Evolutionary conservation across 2,113 vertebrate species (phyloP).

Genomic region (Heteronetta atricapilla): DNA sequence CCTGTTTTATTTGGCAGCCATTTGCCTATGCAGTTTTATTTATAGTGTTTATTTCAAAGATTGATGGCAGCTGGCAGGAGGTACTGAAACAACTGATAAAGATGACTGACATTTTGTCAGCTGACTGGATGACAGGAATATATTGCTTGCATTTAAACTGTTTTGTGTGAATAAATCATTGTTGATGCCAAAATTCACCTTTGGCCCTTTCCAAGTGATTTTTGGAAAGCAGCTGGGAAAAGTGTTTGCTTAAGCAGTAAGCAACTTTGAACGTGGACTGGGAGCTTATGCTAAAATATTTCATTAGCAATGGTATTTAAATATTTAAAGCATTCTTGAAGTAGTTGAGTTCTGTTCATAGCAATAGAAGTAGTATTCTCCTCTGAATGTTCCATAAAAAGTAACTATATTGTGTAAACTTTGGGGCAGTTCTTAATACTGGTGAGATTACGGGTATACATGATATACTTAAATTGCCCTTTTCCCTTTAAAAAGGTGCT

Average conservation of each 20-base stretch:
- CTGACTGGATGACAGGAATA: constrained; percentile 54
- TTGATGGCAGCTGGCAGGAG: constrained; percentile 58
- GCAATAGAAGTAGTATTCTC: not conserved
- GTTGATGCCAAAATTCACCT: constrained; percentile 55
- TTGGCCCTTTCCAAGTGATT: constrained; percentile 25
- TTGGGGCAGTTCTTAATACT: not conserved
- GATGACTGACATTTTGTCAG: constrained; percentile 66
- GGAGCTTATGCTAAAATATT: not conserved
- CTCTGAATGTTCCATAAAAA: not conserved
- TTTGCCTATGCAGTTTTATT: constrained; percentile 68
- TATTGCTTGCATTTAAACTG: constrained; percentile 58
- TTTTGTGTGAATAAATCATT: constrained; percentile 58
- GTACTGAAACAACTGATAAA: constrained; percentile 70
- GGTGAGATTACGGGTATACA: not conserved
- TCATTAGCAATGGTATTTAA: not conserved
- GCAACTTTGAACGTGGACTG: not conserved
- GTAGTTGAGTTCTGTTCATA: not conserved
- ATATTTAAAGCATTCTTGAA: not conserved
- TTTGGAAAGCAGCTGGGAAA: not conserved
- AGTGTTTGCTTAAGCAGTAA: not conserved
- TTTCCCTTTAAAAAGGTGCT: not conserved
- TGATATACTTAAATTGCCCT: not conserved
- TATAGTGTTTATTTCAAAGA: constrained; percentile 67
- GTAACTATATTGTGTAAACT: not conserved
- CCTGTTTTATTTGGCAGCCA: not conserved